Evolutionary conservation across 2,113 vertebrate genomes (phyloP).

Genomic region (Cephalopholis sonnerati): DNA sequence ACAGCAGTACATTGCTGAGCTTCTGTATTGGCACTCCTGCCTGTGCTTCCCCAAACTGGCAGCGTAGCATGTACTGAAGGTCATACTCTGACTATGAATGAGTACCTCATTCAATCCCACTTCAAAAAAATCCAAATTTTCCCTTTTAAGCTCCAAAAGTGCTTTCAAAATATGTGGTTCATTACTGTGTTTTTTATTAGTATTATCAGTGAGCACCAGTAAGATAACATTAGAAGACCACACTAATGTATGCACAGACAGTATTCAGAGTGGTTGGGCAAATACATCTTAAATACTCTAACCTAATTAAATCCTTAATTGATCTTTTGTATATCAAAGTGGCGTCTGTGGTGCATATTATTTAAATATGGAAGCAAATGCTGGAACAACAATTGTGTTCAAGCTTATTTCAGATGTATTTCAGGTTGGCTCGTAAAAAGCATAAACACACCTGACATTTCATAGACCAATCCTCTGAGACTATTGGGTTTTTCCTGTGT

Average conservation of each 20-base stretch:
- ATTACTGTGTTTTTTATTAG: not conserved
- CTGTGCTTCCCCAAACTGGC: too few relatives aligned
- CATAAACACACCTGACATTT: conserved; percentile 38
- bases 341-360: not conserved
- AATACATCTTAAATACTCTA: not conserved
- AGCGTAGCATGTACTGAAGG: too few relatives aligned
- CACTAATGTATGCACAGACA: not conserved
- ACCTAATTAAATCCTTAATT: not conserved
- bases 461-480: conserved; percentile 13
- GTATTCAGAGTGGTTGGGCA: not conserved
- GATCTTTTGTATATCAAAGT: not conserved
- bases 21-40: too few relatives aligned
- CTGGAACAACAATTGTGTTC: not conserved
- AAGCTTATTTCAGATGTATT: conserved; percentile 15
- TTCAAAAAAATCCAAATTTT: too few relatives aligned
- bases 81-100: too few relatives aligned
- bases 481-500: not conserved
- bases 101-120: too few relatives aligned
- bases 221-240: too few relatives aligned
- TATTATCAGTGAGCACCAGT: not conserved
- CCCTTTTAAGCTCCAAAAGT: not conserved
- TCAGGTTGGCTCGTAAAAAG: conserved; percentile 4
- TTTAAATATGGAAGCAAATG: not conserved
- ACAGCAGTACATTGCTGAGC: too few relatives aligned
- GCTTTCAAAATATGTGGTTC: not conserved